Percentiles rank a stretch among this genome's conserved stretches.
Conservation (phyloP, 2,113 vertebrate genomes). For the Nymphicus hollandicus region DNA sequence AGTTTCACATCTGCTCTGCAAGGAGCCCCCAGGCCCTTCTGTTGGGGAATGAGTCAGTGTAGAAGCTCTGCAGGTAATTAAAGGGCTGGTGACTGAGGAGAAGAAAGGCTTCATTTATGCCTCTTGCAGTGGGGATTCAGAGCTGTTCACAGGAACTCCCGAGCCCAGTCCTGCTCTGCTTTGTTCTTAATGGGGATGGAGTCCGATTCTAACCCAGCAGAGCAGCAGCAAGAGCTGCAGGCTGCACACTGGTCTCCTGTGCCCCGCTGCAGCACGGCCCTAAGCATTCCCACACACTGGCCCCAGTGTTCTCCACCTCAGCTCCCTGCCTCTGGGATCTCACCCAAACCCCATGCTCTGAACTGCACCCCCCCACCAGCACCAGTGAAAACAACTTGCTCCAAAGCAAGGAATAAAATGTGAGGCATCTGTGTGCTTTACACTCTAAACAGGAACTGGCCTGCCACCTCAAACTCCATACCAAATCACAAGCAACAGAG, state of each 20-base stretch:
- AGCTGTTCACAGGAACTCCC: not conserved
- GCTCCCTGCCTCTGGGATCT: not conserved
- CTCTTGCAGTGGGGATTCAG: not conserved
- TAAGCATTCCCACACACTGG: not conserved
- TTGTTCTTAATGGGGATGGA: not conserved
- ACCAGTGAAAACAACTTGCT: not conserved
- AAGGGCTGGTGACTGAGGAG: not conserved
- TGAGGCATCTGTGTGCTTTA: constrained; percentile 12
- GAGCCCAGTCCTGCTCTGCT: not conserved
- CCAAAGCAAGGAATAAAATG: not conserved
- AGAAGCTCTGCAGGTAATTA: not conserved
- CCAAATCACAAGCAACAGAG: constrained; percentile 87
- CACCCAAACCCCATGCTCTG: not conserved
- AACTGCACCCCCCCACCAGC: not conserved
- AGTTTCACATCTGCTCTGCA: not conserved
- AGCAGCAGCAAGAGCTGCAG: not conserved
- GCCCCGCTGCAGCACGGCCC: accelerated
- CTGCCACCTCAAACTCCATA: constrained; percentile 78
- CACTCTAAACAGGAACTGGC: constrained; percentile 63
- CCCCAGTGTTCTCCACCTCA: not conserved
- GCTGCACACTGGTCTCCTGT: not conserved
- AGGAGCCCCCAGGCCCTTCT: not conserved
- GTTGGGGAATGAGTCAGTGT: not conserved
- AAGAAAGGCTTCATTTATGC: not conserved
- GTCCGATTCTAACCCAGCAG: not conserved